phyloP scores from a whole-genome alignment of 2,888 invertebrate genomes.

The Bhutanitis thaidina region DNA sequence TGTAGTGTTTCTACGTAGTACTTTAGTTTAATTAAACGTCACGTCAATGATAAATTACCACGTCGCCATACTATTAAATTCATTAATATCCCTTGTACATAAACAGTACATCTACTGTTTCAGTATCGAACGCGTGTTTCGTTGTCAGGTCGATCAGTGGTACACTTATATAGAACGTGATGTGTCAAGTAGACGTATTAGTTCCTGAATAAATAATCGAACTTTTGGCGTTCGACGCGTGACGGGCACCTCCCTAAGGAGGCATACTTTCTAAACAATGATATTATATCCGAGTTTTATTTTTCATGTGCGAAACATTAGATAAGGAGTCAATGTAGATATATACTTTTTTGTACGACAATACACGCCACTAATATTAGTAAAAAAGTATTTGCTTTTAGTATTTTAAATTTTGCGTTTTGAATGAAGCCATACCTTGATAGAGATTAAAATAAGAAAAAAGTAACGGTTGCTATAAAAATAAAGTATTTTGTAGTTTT shows the following conservation, averaged over 20 bases:
- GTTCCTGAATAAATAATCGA: slow-evolving; percentile 40
- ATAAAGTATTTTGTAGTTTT: too few relatives aligned
- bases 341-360: neutral
- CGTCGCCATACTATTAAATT: slow-evolving; percentile 8
- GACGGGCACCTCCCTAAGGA: slow-evolving; percentile 28
- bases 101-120: neutral
- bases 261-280: slow-evolving; percentile 19
- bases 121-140: slow-evolving; percentile 5
- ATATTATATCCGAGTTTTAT: slow-evolving; percentile 3
- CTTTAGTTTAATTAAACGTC: slow-evolving; percentile 20
- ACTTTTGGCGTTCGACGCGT: slow-evolving; percentile 28
- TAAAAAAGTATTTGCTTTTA: too few relatives aligned
- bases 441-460: too few relatives aligned
- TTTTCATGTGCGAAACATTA: neutral
- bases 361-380: too few relatives aligned
- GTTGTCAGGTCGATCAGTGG: slow-evolving; percentile 8
- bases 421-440: too few relatives aligned
- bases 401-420: too few relatives aligned
- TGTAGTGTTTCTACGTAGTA: neutral
- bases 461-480: too few relatives aligned
- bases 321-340: neutral
- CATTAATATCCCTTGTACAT: neutral
- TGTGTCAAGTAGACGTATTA: slow-evolving; percentile 37
- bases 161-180: slow-evolving; percentile 30
- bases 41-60: slow-evolving; percentile 15